A percentile compares a stretch with the other conserved stretches of the same genome.
Conservation (phyloP, 2,113 vertebrate genomes). For the Stomatorhinus ivindoensis region DNA sequence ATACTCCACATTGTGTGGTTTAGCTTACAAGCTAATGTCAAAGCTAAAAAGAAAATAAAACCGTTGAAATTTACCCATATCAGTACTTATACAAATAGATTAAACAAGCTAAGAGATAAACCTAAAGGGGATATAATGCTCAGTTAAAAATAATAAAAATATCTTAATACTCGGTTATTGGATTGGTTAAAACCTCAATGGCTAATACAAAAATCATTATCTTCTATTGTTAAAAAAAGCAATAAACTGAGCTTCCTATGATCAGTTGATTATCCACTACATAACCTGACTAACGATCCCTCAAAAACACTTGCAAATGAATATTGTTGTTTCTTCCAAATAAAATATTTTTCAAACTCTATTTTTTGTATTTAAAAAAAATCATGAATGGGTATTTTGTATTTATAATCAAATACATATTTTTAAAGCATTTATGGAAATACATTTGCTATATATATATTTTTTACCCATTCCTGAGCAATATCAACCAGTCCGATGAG, state of each 20-base stretch:
- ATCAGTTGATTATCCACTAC: background rate
- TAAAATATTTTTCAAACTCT: background rate
- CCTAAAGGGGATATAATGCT: background rate
- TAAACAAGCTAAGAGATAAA: background rate
- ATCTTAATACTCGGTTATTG: background rate
- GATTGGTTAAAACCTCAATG: background rate
- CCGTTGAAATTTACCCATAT: no score
- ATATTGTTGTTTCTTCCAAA: background rate
- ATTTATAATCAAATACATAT: background rate
- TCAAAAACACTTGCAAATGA: background rate
- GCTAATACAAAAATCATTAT: background rate
- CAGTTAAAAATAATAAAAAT: background rate
- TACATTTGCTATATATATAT: conserved; percentile 4
- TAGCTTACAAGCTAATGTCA: background rate
- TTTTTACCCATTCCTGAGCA: conserved; percentile 17
- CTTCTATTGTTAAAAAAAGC: background rate
- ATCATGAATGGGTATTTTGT: background rate
- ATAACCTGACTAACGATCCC: background rate
- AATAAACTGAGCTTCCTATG: background rate
- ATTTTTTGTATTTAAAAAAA: background rate
- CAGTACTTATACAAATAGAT: background rate
- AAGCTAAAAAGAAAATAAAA: background rate
- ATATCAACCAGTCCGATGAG: conserved; percentile 22
- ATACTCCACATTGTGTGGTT: background rate
- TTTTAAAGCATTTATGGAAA: background rate